Evolutionary conservation across 2,888 invertebrate genomes (phyloP).

Genomic region (Habrosyne pyritoides): DNA sequence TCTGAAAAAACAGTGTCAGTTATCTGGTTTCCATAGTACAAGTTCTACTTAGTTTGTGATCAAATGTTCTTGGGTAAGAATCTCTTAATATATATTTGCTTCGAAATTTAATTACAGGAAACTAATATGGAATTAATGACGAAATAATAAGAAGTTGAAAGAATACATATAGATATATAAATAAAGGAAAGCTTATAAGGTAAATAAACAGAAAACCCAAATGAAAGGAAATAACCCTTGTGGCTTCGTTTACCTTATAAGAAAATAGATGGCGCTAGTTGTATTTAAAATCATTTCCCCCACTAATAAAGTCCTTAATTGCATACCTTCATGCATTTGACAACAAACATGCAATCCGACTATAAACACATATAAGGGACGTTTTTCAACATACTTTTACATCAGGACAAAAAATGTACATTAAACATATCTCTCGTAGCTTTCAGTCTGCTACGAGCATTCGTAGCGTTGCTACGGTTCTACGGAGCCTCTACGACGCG

Average conservation of each 20-base stretch:
- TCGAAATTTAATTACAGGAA: too few species aligned
- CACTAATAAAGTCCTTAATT: neutral
- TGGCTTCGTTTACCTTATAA: constrained; percentile 15
- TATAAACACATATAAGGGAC: neutral
- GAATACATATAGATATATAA: too few species aligned
- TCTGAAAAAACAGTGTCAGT: too few species aligned
- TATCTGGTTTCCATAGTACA: too few species aligned
- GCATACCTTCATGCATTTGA: neutral
- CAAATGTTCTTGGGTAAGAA: too few species aligned
- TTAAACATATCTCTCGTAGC: constrained; percentile 21
- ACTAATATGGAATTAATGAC: too few species aligned
- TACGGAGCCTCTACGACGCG: constrained; percentile 36
- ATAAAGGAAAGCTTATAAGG: too few species aligned
- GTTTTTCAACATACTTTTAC: neutral
- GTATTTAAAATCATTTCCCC: constrained; percentile 22
- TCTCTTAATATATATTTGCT: too few species aligned
- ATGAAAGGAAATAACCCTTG: constrained; percentile 20
- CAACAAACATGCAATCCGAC: neutral
- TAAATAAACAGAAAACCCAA: neutral
- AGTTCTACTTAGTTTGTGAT: too few species aligned
- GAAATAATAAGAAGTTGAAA: too few species aligned
- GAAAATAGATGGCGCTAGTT: constrained; percentile 45
- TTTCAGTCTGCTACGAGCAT: constrained; percentile 55
- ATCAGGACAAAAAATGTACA: neutral
- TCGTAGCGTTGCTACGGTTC: constrained; percentile 54